Base-by-base conservation (phyloP, 2,888 invertebrate species). In the Zygaena filipendulae region DNA sequence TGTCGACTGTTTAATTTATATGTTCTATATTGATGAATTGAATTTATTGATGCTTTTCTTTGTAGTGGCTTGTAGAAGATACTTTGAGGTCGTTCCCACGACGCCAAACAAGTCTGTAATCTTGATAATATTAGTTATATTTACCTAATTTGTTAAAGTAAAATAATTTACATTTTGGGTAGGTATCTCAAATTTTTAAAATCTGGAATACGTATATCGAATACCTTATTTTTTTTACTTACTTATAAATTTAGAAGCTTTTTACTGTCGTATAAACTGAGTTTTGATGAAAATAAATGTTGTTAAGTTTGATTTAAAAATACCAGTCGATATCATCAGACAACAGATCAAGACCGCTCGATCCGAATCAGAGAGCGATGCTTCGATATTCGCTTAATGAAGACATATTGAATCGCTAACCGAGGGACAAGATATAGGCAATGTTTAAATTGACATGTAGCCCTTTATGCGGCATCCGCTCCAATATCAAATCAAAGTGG, bases 401-500 rank as follows among this genome's bases (percentile, higher is more conserved):
- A 79, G 77, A 77, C 77, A 77, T 79, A 79, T 79, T 77, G 77
- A 75, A 72, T 71, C 70, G 71, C 68, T 59, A 66, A 71, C 59
- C 70, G 64, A 59, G 58, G 53, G 70, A 64, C 68, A 68, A 67
- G 58, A 64, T 68, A 68, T 72, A 70, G 64, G 60, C 71, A 63
- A 69, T 64, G 69, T 61, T 68, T 68, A 72, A 72, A 74, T 70
- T 74, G 75, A 72, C 70, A 45, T 61, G 70, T 63, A 64, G 66
- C 46, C 50, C 62, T 64, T 72, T 66, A 66, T 59, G 52, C 41
- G 35, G 51, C 56, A 59, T 62, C 58, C 59, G 56, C 43, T 59
- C 7, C 10, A 27, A 27, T 27, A 25, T 25, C 19, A 18, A 19
- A 25, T 25, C 19, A 25, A 25, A 18, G 19, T 18, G 13, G n/a